Conservation (phyloP, 2,113 vertebrate species). For the Caretta caretta region DNA sequence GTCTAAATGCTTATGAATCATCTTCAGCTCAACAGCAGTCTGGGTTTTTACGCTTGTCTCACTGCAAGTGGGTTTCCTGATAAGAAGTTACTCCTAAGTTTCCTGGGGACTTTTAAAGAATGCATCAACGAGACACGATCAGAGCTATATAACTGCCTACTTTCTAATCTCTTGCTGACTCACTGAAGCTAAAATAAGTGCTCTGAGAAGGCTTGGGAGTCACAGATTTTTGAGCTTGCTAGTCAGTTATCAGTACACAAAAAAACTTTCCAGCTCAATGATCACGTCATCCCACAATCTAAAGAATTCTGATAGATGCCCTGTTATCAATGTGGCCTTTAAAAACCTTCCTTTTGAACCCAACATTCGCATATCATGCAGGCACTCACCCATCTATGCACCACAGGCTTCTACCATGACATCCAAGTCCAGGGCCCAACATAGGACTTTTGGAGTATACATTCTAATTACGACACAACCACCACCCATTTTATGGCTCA, state of each 20-base stretch:
- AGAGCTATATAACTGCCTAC: background rate
- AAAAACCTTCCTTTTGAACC: background rate
- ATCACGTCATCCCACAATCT: background rate
- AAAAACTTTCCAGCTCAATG: background rate
- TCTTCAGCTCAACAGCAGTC: background rate
- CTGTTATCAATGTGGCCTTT: rapidly evolving
- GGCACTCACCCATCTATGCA: background rate
- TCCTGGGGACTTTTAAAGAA: conserved; percentile 6
- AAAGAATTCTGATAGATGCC: background rate
- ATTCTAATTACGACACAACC: background rate
- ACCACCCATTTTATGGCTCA: background rate
- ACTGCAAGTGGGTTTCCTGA: background rate
- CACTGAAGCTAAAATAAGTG: background rate
- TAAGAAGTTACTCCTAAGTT: background rate
- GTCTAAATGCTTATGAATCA: background rate
- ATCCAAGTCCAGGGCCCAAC: rapidly evolving
- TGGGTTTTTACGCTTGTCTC: background rate
- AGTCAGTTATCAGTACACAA: background rate
- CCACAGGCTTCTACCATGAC: rapidly evolving
- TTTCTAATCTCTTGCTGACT: background rate
- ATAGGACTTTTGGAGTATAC: background rate
- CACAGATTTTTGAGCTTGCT: background rate
- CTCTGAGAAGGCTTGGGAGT: background rate
- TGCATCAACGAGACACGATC: rapidly evolving
- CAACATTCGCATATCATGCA: background rate